phyloP scores from a whole-genome alignment of 2,888 invertebrate genomes.

The Cyclophora punctaria region DNA sequence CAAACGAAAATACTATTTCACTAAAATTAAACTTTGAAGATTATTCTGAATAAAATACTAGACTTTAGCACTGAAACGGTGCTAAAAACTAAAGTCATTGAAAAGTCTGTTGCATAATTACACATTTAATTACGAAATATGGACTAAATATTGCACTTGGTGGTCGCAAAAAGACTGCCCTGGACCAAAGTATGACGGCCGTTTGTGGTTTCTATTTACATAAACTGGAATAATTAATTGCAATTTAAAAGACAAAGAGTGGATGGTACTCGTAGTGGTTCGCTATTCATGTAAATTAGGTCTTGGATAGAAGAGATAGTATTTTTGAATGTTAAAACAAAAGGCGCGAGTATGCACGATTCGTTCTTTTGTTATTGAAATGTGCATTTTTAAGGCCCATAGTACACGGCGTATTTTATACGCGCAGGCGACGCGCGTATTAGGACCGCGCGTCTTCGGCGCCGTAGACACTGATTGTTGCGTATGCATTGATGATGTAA shows the following conservation, averaged over 20 bases:
- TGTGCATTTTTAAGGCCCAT: not conserved
- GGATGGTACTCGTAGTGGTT: slow-evolving; percentile 19
- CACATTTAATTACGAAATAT: too few species aligned
- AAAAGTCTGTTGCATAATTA: too few species aligned
- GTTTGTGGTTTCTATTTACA: slow-evolving; percentile 52
- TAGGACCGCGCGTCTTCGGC: too few species aligned
- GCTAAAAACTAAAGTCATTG: too few species aligned
- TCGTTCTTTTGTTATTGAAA: not conserved
- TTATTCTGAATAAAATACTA: too few species aligned
- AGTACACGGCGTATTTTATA: too few species aligned
- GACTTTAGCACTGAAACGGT: too few species aligned
- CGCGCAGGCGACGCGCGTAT: too few species aligned
- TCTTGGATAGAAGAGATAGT: slow-evolving; percentile 37
- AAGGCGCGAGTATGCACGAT: slow-evolving; percentile 3
- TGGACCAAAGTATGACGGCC: slow-evolving; percentile 38
- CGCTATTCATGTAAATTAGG: slow-evolving; percentile 67
- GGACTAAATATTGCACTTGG: slow-evolving; percentile 20
- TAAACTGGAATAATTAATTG: slow-evolving; percentile 71
- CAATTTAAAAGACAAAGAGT: slow-evolving; percentile 65
- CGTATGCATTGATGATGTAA: too few species aligned
- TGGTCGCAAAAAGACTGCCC: slow-evolving; percentile 42
- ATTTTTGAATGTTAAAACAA: slow-evolving; percentile 29
- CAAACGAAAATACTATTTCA: too few species aligned
- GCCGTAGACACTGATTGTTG: too few species aligned
- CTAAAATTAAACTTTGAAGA: too few species aligned